Conservation (phyloP, 2,888 invertebrate genomes). For the Galerucella calmariensis region DNA sequence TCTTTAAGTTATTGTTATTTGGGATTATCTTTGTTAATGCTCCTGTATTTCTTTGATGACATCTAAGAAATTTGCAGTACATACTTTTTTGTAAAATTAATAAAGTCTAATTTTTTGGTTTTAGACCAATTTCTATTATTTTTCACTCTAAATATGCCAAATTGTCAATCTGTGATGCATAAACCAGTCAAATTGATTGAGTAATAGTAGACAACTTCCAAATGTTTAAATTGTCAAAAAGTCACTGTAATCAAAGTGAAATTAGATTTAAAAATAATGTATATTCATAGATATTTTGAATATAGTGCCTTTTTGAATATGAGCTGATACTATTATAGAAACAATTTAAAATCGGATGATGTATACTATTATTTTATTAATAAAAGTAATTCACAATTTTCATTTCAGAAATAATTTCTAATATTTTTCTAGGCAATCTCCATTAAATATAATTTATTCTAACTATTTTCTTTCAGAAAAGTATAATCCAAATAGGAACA, state of each 20-base stretch:
- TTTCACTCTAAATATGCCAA: not conserved
- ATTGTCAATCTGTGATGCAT: conserved; percentile 5
- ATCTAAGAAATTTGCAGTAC: too few relatives aligned
- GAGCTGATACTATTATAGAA: not conserved
- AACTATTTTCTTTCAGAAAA: conserved; percentile 20
- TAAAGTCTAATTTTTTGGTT: not conserved
- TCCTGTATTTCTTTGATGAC: too few relatives aligned
- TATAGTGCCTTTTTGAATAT: not conserved
- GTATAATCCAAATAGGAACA: not conserved
- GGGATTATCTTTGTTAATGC: too few relatives aligned
- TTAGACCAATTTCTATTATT: not conserved
- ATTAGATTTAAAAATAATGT: not conserved
- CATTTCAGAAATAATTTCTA: conserved; percentile 7
- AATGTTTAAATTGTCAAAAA: conserved; percentile 2
- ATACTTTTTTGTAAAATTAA: too few relatives aligned
- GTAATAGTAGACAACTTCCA: conserved; percentile 1
- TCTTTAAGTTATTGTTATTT: too few relatives aligned
- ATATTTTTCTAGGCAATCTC: conserved; percentile 21
- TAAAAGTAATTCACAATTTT: conserved; percentile 9
- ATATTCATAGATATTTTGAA: not conserved
- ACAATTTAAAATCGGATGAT: not conserved
- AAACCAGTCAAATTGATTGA: not conserved
- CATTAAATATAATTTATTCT: conserved; percentile 7
- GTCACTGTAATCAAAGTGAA: not conserved
- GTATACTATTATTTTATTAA: not conserved